Base-by-base conservation (phyloP, 2,113 vertebrate genomes). In the Chlorodrepanis virens region DNA sequence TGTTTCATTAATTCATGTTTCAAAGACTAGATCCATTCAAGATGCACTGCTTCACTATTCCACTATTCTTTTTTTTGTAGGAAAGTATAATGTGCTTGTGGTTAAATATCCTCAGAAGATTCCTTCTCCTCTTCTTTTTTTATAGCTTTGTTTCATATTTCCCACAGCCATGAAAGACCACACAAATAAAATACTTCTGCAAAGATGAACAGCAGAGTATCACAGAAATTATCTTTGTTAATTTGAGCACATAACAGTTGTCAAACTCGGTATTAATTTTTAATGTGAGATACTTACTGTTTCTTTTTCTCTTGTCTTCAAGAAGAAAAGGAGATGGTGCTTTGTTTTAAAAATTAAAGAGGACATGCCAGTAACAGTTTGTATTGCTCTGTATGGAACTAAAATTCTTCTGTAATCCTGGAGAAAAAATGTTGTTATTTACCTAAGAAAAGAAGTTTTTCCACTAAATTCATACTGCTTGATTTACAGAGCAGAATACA, bases 211-310 rank as follows among this genome's bases (percentile, higher is more conserved):
- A 81, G 19, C 44, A 83, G 42, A 65, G 13, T 93, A 93, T 97
- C 83, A 90, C 29, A 96, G 90, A 97, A 90, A 94, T 94, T 77
- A 96, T 49, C 76, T 80, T 71, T 42, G 77, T 94, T 96, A 87
- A 82, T 87, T 29, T 84, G 64, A 96, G 54, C 53, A 78, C 65
- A 76, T 91, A 95, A 86, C 42, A 85, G 44, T 84, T 95, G 91
- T 84, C 78, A 96, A 96, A 95, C 57, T 37, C 17, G 15, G 24
- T 61, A 88, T 94, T 54, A 6, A 90, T 75, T 70, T 96, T 97
- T 89, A 86, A 82, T 87, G 33, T 83, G 85, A 92, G 94, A 81
- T 82, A 72, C 27, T 91, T 52, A 83, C 31, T 71, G 24, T 82
- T 64, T 94, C 24, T 5, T 94, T 96, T 96, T 88, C 22, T 76